These are phyloP conservation scores for Hemiprocne comata DNA, from an alignment of 2,113 vertebrate species.

Conservation along the genomic window DNA sequence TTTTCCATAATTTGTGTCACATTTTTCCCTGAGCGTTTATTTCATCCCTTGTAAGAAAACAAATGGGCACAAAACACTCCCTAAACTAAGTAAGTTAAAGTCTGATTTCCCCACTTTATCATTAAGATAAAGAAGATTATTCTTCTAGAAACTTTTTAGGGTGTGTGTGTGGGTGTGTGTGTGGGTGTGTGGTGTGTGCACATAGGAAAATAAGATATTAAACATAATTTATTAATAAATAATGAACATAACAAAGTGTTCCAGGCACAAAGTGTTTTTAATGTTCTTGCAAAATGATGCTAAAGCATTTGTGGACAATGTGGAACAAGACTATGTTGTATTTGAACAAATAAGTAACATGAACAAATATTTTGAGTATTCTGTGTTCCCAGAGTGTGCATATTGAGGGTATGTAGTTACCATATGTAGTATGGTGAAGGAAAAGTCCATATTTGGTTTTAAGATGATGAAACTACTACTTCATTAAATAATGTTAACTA, in stretches of 20 bases:
- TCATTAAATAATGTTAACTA: neutral
- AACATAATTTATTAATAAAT: neutral
- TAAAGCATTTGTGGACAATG: neutral
- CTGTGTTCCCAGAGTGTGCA: neutral
- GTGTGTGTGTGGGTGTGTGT: neutral
- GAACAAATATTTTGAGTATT: conserved; percentile 7
- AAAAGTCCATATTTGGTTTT: neutral
- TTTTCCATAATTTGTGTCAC: neutral
- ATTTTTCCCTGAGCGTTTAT: neutral
- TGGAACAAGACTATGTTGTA: neutral
- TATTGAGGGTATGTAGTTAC: neutral
- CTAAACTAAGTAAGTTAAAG: neutral
- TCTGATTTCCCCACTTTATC: neutral
- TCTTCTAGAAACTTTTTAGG: neutral
- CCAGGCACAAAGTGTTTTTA: neutral
- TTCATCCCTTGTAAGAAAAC: neutral
- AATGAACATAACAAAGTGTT: neutral
- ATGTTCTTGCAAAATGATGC: neutral
- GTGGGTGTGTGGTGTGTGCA: neutral
- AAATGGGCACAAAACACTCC: fast-evolving
- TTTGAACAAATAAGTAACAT: neutral
- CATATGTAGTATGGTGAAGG: neutral
- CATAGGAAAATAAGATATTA: neutral
- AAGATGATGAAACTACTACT: neutral
- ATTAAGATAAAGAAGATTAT: too few relatives aligned